Conservation (phyloP, 2,888 invertebrate genomes). For the Andrena haemorrhoa region DNA sequence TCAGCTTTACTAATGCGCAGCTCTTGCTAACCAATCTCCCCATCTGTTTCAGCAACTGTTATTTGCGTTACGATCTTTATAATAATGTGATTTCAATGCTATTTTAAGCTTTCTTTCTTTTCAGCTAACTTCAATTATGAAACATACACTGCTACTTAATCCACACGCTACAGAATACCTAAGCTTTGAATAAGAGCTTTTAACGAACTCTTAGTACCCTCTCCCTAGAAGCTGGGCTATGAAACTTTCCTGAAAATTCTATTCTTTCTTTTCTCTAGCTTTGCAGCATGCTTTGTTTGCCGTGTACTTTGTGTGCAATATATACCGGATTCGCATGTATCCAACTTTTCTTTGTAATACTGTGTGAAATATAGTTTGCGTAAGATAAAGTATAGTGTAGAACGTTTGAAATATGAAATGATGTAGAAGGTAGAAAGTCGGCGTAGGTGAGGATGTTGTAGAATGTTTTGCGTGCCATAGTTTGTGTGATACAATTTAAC, state of each 20-base stretch:
- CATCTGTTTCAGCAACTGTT: conserved; percentile 40
- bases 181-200: conserved; percentile 3
- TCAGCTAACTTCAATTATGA: conserved; percentile 6
- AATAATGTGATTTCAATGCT: not conserved
- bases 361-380: too few species aligned
- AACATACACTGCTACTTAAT: not conserved
- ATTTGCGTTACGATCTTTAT: not conserved
- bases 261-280: not conserved
- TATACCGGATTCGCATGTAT: not conserved
- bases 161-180: not conserved
- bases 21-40: conserved; percentile 2
- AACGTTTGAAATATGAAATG: conserved; percentile 69
- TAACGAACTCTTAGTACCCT: conserved; percentile 1
- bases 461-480: not conserved
- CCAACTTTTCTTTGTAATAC: not conserved
- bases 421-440: conserved; percentile 78
- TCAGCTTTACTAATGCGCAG: conserved; percentile 32
- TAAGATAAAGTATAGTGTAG: not conserved
- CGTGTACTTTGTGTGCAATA: not conserved
- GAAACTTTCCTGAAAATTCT: not conserved
- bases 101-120: conserved; percentile 20
- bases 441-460: conserved; percentile 73
- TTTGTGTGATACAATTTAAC: not conserved
- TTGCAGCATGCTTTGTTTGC: conserved; percentile 9
- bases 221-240: conserved; percentile 58